Conservation (phyloP, 2,888 invertebrate species). For the Ormyrus rosae region DNA sequence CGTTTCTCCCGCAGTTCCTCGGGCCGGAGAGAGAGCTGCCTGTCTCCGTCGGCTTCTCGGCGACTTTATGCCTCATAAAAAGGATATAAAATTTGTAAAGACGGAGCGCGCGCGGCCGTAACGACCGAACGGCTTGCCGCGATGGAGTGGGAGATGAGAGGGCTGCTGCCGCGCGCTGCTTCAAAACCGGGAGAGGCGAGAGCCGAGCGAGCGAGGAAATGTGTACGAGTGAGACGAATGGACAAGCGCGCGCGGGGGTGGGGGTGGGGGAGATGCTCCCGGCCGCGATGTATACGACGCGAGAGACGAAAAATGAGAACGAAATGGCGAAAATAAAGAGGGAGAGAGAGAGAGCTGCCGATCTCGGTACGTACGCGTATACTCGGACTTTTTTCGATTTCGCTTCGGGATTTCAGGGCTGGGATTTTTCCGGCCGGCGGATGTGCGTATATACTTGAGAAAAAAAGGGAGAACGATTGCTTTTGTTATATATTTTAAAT, state of each 20-base stretch:
- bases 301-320: not conserved
- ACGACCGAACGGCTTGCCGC: conserved; percentile 70
- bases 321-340: conserved; percentile 46
- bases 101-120: conserved; percentile 66
- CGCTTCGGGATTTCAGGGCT: not conserved
- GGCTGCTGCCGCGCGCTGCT: conserved; percentile 7
- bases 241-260: conserved; percentile 39
- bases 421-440: too few species aligned
- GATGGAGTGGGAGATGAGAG: conserved; percentile 67
- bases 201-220: conserved; percentile 27
- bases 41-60: conserved; percentile 70
- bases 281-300: not conserved
- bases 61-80: conserved; percentile 75
- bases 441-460: too few species aligned
- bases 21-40: conserved; percentile 14
- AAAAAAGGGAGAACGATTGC: too few species aligned
- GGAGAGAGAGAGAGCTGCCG: not conserved
- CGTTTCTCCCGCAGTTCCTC: not conserved
- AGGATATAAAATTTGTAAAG: conserved; percentile 76
- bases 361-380: not conserved
- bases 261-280: conserved; percentile 20
- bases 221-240: conserved; percentile 42
- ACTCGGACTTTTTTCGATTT: conserved; percentile 26
- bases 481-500: too few species aligned
- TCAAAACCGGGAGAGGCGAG: conserved; percentile 28